Evolutionary conservation across 1,140 invertebrate species (phyloP).

Genomic region (Globodera rostochiensis): DNA sequence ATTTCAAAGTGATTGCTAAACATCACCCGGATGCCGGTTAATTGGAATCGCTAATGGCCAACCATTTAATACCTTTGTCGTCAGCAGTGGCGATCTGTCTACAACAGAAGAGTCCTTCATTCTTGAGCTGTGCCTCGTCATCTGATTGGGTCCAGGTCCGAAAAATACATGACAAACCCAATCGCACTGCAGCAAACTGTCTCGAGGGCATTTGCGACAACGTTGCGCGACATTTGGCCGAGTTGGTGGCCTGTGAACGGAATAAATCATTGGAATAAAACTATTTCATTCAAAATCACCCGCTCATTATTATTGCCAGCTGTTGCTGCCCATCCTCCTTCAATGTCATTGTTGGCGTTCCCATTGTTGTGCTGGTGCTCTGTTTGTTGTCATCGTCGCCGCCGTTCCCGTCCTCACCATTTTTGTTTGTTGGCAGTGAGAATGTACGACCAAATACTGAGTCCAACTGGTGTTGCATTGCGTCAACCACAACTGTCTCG

Average conservation of each 20-base stretch:
- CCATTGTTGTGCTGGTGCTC: neutral
- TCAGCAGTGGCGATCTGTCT: no score
- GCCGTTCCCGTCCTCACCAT: neutral
- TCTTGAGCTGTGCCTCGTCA: neutral
- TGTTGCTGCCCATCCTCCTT: neutral
- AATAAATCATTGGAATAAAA: neutral
- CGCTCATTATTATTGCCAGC: neutral
- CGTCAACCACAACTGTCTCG: slow-evolving; percentile 45
- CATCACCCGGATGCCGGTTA: no score
- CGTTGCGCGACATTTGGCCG: neutral
- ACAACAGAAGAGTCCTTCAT: neutral
- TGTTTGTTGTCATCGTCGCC: slow-evolving; percentile 10
- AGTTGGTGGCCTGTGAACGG: neutral
- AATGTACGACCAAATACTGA: neutral
- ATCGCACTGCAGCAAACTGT: neutral
- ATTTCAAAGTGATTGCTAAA: no score
- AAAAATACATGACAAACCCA: neutral
- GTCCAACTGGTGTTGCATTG: slow-evolving; percentile 6
- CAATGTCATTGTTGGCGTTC: no score
- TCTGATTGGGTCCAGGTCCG: neutral
- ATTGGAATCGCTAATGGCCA: no score
- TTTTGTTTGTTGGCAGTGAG: neutral
- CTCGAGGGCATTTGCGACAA: neutral
- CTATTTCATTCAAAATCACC: neutral
- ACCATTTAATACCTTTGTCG: no score